phyloP scores from a whole-genome alignment of 2,797 vertebrate genomes.

The Moxostoma hubbsi region DNA sequence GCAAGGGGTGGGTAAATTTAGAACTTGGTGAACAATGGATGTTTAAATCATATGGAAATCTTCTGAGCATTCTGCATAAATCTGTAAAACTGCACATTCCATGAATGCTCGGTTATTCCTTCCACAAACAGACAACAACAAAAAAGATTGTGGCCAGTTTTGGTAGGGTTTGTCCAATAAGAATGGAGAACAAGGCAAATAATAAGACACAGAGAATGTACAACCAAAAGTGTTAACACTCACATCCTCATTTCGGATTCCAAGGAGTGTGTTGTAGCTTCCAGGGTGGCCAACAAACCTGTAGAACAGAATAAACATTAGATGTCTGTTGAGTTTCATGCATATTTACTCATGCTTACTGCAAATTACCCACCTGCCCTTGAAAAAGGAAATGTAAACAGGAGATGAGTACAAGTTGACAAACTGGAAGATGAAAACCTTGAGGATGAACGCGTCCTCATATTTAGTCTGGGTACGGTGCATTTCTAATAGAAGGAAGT shows the following conservation, averaged over 20 bases:
- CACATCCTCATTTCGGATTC: conserved; percentile 83
- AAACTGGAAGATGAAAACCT: conserved; percentile 86
- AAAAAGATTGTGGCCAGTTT: too few species aligned
- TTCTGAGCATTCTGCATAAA: too few species aligned
- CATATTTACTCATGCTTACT: conserved; percentile 73
- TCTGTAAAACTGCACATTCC: too few species aligned
- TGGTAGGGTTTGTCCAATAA: too few species aligned
- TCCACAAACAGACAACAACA: too few species aligned
- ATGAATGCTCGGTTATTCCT: background rate
- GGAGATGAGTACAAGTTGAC: conserved; percentile 86
- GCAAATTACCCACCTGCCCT: conserved; percentile 75
- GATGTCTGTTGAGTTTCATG: conserved; percentile 83
- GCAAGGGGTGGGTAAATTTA: background rate
- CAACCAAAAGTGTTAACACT: conserved; percentile 53
- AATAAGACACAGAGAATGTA: background rate
- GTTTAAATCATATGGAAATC: background rate
- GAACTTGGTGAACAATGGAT: background rate
- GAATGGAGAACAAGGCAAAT: background rate
- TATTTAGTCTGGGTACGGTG: conserved; percentile 83
- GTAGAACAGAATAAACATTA: conserved; percentile 51
- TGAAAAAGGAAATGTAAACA: conserved; percentile 86
- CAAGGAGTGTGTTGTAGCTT: conserved; percentile 80
- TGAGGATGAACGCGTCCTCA: conserved; percentile 83
- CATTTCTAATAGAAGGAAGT: conserved; percentile 77
- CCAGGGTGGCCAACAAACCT: conserved; percentile 84